Evolutionary conservation across 2,888 invertebrate genomes (phyloP).

Genomic region (Xiphydria camelus): DNA sequence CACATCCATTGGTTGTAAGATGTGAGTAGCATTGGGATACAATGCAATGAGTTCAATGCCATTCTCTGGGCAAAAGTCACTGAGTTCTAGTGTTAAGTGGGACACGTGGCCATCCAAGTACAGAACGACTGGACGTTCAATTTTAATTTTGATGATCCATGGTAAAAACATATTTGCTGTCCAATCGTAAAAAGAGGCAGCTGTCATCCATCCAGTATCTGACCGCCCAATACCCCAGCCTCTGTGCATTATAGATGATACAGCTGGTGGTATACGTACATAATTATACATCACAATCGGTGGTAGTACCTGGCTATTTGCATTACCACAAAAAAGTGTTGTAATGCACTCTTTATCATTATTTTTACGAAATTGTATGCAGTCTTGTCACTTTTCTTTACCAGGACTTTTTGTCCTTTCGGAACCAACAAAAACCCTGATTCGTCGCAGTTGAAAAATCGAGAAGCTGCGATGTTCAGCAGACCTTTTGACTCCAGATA

Average conservation of each 20-base stretch:
- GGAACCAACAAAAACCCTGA: constrained; percentile 29
- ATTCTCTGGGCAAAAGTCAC: constrained; percentile 45
- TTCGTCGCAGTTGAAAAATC: background rate
- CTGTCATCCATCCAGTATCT: constrained; percentile 53
- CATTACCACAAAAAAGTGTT: constrained; percentile 29
- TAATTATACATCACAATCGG: constrained; percentile 27
- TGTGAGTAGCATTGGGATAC: constrained; percentile 46
- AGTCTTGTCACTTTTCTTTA: constrained; percentile 34
- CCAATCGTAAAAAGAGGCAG: constrained; percentile 46
- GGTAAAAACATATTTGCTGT: constrained; percentile 45
- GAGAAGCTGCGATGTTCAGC: background rate
- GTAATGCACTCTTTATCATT: constrained; percentile 30
- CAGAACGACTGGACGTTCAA: constrained; percentile 41
- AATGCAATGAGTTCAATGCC: constrained; percentile 42
- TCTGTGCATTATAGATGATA: background rate
- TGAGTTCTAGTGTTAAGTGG: constrained; percentile 42
- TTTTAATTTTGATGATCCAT: constrained; percentile 40
- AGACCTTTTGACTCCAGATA: background rate
- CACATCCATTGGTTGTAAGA: constrained; percentile 48
- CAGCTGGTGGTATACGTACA: constrained; percentile 22
- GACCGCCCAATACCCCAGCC: constrained; percentile 45
- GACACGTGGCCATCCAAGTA: constrained; percentile 50
- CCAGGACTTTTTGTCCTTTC: constrained; percentile 34
- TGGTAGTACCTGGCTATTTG: constrained; percentile 22
- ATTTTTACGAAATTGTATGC: constrained; percentile 28